Evolutionary conservation across 2,113 vertebrate genomes (phyloP), one percentile per base, ranked within the genome.

Genomic region (Bos javanicus): DNA sequence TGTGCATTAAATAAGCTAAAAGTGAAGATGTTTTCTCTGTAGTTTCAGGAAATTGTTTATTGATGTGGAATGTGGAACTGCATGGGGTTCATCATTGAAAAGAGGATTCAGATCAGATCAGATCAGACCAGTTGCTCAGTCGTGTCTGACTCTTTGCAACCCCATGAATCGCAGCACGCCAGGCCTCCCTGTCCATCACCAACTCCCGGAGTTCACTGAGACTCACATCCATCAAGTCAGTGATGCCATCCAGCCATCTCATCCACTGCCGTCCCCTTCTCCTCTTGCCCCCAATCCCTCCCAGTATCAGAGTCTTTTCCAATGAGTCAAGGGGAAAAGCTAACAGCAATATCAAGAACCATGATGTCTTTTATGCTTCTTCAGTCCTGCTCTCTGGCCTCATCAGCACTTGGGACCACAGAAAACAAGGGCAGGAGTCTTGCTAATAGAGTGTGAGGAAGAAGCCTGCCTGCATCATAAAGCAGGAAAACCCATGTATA

Each of bases 401-500:
- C 1, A 50, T 2, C 15, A 19, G 30, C 13, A 50, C 19, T 16
- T 64, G 12, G 6, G 10, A 9, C 30, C 10, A 64, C 2, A 46
- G 71, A 21, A 39, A 4, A 64, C 6, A 71, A 43, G 2, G 43
- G 2, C 25, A 62, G 30, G 39, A n/a, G 1, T 2, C 33, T 36
- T 10, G 30, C 2, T 46, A 12, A 9, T 50, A 21, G 25, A 36
- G 3, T 26, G 7, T 5, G 14, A 82, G 15, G 17, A 74, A 19
- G 48, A 76, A 17, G 36, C 9, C 12, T 56, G n/a, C 9, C 16
- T 26, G 26, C 33, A 33, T 2, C 30, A 2, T 4, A 23, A n/a
- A 36, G 25, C 43, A 19, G 8, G 56, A 48, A 3, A 17, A 30
- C 56, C 46, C 26, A n/a, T 1, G 3, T 2, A 4, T 2, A 8